phyloP scores from a whole-genome alignment of 1,140 invertebrate genomes.

The Leptopilina clavipes region DNA sequence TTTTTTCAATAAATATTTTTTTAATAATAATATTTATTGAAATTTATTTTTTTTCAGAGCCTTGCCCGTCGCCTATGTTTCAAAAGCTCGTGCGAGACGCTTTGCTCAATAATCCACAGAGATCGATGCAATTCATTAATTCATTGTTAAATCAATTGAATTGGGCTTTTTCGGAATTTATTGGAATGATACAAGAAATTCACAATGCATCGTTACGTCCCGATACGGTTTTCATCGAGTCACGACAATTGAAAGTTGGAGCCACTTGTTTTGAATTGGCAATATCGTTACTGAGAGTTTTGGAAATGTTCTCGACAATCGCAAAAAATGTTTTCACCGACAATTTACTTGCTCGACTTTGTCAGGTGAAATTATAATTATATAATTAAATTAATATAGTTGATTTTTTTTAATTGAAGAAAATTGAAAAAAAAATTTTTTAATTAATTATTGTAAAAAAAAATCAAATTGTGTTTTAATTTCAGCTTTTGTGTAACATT shows the following conservation, averaged over 20 bases:
- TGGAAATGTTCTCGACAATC: constrained; percentile 86
- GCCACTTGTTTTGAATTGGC: constrained; percentile 88
- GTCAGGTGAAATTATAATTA: constrained; percentile 74
- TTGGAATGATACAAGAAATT: constrained; percentile 90
- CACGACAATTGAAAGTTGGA: constrained; percentile 87
- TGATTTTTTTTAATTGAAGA: too few species aligned
- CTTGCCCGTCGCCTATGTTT: constrained; percentile 78
- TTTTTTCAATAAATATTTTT: too few species aligned
- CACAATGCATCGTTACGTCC: constrained; percentile 75
- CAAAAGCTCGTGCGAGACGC: constrained; percentile 77
- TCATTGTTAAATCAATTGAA: constrained; percentile 89
- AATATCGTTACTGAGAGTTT: constrained; percentile 82
- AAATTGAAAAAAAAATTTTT: too few species aligned
- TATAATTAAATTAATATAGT: too few species aligned
- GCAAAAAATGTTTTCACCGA: constrained; percentile 80
- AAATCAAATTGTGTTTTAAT: constrained; percentile 48
- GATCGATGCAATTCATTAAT: constrained; percentile 82
- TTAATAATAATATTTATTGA: neutral
- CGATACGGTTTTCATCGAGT: constrained; percentile 82
- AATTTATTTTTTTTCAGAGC: constrained; percentile 71
- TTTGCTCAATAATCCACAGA: constrained; percentile 68
- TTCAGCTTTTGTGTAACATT: constrained; percentile 82
- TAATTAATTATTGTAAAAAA: too few species aligned
- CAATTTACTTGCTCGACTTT: constrained; percentile 79
- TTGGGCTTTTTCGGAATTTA: constrained; percentile 93